phyloP scores from a whole-genome alignment of 2,888 invertebrate genomes.

The Mythimna impura region DNA sequence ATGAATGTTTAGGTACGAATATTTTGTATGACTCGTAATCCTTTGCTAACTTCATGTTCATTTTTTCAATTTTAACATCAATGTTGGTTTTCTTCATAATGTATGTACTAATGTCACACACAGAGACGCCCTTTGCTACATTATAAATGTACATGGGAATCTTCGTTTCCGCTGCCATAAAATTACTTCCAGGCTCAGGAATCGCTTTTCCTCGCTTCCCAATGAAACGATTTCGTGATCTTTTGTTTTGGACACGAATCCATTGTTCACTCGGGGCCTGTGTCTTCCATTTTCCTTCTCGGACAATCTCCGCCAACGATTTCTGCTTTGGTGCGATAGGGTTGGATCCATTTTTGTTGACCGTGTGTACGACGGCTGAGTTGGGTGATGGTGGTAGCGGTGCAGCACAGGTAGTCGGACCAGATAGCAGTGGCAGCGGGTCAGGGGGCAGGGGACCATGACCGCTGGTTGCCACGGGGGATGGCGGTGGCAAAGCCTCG shows the following conservation, averaged over 20 bases:
- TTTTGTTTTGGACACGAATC: conserved; percentile 8
- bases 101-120: no score
- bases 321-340: not conserved
- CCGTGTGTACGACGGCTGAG: no score
- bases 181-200: no score
- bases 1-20: no score
- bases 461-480: not conserved
- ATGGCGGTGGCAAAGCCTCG: not conserved
- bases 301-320: conserved; percentile 12
- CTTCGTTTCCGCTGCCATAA: conserved; percentile 6
- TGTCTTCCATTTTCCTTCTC: not conserved
- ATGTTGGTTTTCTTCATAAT: no score
- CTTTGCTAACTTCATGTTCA: no score
- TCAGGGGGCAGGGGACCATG: not conserved
- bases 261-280: conserved; percentile 7
- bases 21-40: no score
- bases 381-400: not conserved
- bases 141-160: conserved; percentile 7
- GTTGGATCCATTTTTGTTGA: not conserved
- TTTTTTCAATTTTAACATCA: no score
- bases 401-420: no score
- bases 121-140: not conserved
- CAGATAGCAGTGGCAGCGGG: not conserved
- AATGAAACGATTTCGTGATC: not conserved
- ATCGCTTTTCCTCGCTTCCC: no score